Base-by-base conservation (phyloP, 2,888 invertebrate genomes). In the Beris morrisii region DNA sequence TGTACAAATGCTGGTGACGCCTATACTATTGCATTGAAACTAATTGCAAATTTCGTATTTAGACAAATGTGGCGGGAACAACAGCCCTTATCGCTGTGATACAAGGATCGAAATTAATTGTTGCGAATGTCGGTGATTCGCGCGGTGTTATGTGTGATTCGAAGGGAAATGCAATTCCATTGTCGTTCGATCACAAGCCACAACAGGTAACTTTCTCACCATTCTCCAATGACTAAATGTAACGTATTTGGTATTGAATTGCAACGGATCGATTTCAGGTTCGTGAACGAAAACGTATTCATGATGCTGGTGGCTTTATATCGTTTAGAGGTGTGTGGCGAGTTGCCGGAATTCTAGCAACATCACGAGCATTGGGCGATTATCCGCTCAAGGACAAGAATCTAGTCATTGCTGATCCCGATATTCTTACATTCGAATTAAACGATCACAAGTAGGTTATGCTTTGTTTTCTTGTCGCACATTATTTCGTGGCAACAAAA, bases 71-170 rank as follows among this genome's bases (percentile, higher is more conserved):
- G 28, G 89, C 87, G 78, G 97, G 97, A 13, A 95, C 96, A 28
- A 97, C 97, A 31, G 95, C 95, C 3, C 81, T 97, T 53, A 90
- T 97, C 72, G 96, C 95, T 32, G 82, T 97, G 13, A 83, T 97
- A 72, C 92, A 95, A 78, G 89, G 87, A 48, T 87, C 89, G 73
- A 86, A 88, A 74, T 81, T 97, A 70, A 89, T 92, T 71, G 95
- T 97, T 31, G 97, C 96, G 12, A 97, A 97, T 84, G 96, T 97
- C 30, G 97, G 97, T 4, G 97, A 97, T 80, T 97, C 97, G 0
- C 84, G 97, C 71, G 97, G 95, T 32, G 96, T 97, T 0, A 93
- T 97, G 90, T 96, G 95, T 80, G 95, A 96, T 80, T 86, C 86
- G 56, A 88, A 90, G 75, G 95, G 95, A 45, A 92, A 91, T 78